phyloP scores from a whole-genome alignment of 1,140 invertebrate species.

The Drosophila guanche region DNA sequence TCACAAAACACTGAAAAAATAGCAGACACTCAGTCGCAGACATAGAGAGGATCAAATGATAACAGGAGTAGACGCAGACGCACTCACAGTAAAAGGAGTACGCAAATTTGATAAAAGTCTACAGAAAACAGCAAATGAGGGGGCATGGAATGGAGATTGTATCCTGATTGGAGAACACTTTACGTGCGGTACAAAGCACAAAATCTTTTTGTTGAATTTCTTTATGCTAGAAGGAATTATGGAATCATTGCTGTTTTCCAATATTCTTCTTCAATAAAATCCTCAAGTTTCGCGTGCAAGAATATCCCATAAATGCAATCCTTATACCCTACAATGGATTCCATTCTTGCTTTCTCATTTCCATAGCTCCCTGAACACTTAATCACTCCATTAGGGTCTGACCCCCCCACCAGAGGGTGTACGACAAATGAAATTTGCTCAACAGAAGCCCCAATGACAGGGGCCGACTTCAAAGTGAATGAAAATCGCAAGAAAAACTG shows the following conservation, averaged over 20 bases:
- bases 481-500: slow-evolving; percentile 47
- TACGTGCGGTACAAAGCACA: not conserved
- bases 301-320: too few relatives aligned
- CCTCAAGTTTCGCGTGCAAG: too few relatives aligned
- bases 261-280: too few relatives aligned
- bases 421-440: slow-evolving; percentile 29
- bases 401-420: slow-evolving; percentile 2
- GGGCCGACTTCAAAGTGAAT: slow-evolving; percentile 75
- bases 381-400: slow-evolving; percentile 20
- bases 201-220: too few relatives aligned
- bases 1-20: slow-evolving; percentile 40
- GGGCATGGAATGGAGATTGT: too few relatives aligned
- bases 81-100: slow-evolving; percentile 35
- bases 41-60: slow-evolving; percentile 36
- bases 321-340: too few relatives aligned
- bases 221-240: too few relatives aligned
- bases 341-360: not conserved
- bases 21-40: slow-evolving; percentile 11
- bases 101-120: slow-evolving; percentile 48
- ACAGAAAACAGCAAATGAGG: slow-evolving; percentile 8
- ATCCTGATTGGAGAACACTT: slow-evolving; percentile 10
- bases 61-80: slow-evolving; percentile 8
- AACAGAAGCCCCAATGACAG: slow-evolving; percentile 45
- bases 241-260: too few relatives aligned
- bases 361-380: too few relatives aligned